These are phyloP conservation scores for Lepus europaeus DNA, from an alignment of 2,113 vertebrate species.

Conservation along the genomic window DNA sequence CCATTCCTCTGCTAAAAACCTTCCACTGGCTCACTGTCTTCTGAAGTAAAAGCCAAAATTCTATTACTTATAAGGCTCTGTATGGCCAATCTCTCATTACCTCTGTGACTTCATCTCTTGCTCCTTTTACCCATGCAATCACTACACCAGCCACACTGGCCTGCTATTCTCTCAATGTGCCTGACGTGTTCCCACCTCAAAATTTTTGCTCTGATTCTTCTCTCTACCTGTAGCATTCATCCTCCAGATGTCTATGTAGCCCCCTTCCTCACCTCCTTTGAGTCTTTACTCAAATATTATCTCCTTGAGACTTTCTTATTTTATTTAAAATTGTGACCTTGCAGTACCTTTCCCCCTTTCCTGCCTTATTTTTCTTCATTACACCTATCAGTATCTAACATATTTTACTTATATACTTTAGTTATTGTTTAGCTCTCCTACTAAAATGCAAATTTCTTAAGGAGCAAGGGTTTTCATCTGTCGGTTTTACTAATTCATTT, in stretches of 20 bases:
- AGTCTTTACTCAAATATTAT: conserved; percentile 30
- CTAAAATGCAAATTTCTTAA: conserved; percentile 11
- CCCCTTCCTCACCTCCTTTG: background rate
- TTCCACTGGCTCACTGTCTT: background rate
- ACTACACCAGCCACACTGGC: background rate
- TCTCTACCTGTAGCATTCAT: background rate
- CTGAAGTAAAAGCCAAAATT: conserved; percentile 13
- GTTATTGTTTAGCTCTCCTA: background rate
- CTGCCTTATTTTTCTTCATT: background rate
- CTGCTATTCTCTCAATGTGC: conserved; percentile 7
- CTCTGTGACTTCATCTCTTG: conserved; percentile 30
- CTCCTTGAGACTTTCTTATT: background rate
- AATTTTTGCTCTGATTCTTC: background rate
- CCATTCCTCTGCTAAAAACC: conserved; percentile 9
- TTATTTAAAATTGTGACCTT: background rate
- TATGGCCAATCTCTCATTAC: background rate
- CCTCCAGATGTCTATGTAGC: background rate
- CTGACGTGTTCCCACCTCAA: background rate
- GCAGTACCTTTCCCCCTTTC: background rate
- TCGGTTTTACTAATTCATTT: background rate
- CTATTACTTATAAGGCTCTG: background rate
- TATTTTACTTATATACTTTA: conserved; percentile 24
- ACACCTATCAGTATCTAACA: background rate
- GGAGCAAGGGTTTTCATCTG: background rate
- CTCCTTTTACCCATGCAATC: background rate